Conservation (phyloP, 2,113 vertebrate species). For the Caretta caretta region DNA sequence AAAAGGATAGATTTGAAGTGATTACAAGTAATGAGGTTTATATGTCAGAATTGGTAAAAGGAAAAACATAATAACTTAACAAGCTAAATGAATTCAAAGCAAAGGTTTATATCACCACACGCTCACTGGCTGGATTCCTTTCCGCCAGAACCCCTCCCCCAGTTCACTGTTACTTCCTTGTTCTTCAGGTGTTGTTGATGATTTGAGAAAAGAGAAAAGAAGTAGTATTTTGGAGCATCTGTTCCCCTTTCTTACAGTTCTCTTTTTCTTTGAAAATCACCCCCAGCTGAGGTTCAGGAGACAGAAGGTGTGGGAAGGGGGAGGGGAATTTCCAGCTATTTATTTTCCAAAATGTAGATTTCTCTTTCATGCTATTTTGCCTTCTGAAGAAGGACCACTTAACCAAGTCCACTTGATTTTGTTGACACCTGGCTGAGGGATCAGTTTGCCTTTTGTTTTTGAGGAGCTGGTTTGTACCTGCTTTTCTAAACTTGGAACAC, state of each 20-base stretch:
- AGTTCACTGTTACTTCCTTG: background rate
- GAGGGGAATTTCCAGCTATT: background rate
- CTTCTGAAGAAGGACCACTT: background rate
- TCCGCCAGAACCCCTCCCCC: fast-evolving
- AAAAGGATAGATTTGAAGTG: background rate
- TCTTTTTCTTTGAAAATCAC: background rate
- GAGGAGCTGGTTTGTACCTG: background rate
- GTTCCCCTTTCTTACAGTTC: background rate
- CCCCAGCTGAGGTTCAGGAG: background rate
- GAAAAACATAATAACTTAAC: background rate
- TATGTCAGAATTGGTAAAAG: background rate
- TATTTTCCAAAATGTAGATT: background rate
- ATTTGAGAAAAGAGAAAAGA: background rate
- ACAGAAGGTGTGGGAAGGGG: background rate
- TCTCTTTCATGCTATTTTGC: background rate
- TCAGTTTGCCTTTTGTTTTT: background rate
- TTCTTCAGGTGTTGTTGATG: background rate
- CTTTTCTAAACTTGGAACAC: background rate
- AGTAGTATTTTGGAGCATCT: background rate
- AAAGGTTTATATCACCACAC: background rate
- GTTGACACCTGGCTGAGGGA: background rate
- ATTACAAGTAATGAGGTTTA: background rate
- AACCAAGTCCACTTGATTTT: background rate
- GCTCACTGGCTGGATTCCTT: background rate
- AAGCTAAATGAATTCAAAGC: background rate